Base-by-base conservation (phyloP, 1,140 invertebrate genomes). In the Ceratosolen solmsi region DNA sequence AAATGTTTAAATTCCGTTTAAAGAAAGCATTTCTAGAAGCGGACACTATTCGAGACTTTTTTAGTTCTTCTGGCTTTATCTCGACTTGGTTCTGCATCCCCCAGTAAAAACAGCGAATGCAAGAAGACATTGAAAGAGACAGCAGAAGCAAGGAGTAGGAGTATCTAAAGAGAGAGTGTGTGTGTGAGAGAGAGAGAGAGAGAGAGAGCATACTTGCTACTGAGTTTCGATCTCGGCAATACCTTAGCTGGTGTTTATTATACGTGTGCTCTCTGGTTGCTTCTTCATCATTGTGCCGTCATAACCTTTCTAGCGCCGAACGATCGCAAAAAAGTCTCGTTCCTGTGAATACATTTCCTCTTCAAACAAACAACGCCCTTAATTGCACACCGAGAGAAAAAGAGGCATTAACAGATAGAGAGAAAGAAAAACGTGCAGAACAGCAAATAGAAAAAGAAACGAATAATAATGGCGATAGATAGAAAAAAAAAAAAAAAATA, bases 231-330 rank as follows among this genome's bases (percentile, higher is more conserved):
- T 56, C 25, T 33, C 51, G 51, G 7, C 27, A 3, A 22, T 13
- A 33, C 46, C 72, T 33, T 33, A 20, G 5, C 41, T 56, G 25
- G 15, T 15, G 11, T 11, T 60, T 60, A 60, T 60, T 30, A 60
- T 60, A 60, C 58, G 58, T 60, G 2, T 30, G 58, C 30, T 51
- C n/a, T 56, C 22, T 54, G 33, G 13, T 15, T 20, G 33, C 38
- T 49, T 65, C 74, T 77, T 77, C 58, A 77, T 77, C 74, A 65
- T 77, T n/a, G n/a, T n/a, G 38, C 58, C 74, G 74, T 77, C 74
- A 65, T 36, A 77, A 77, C 56, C 56, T 60, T 63, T 77, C 74
- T 65, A 1, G n/a, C 22, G 0, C n/a, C 58, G n/a, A 20, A 4
- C 51, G 38, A 38, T 13, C 17, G n/a, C 56, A 77, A 65, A 77